Base-by-base conservation (phyloP, 2,797 vertebrate species). In the Pristis pectinata region DNA sequence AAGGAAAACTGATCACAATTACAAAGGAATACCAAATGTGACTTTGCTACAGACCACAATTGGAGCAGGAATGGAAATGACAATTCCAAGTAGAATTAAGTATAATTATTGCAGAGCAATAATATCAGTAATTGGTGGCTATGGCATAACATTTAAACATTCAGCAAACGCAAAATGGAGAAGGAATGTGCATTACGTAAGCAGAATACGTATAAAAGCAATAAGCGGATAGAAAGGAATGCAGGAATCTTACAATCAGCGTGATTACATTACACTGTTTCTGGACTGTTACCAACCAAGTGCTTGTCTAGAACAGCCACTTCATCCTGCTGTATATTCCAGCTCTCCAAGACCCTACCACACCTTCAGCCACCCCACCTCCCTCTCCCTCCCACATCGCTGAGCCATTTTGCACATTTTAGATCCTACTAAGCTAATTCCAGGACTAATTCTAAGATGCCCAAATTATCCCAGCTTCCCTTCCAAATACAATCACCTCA, bases 11-110 rank as follows among this genome's bases (percentile, higher is more conserved):
- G 19, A 67, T 91, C 87, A 67, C 59, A 67, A 27, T 67, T 91
- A 91, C 19, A 91, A 91, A 91, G 87, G 61, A n/a, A 91, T 64
- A 91, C 61, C n/a, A 67, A 67, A 91, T 91, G 87, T 41, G 61
- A 91, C n/a, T 91, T 91, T 91, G 22, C 87, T 67, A 37, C 24
- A 91, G 11, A 91, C 61, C 61, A 91, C 27, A 91, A 91, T 91
- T 67, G 37, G 37, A 91, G n/a, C 10, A 67, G 87, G 61, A 91
- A 91, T 91, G n/a, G 24, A 91, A 67, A 67, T 64, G 87, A 91
- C 87, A 91, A 64, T 64, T 67, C 17, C 59, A 67, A 41, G n/a
- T 64, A 37, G 19, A 91, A 91, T 67, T 64, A 91, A 91, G 30
- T 19, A 61, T 91, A 91, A 91, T 91, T 67, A 91, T 91, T 64